Conservation (phyloP, 2,113 vertebrate species). For the Sinosuthora webbiana region DNA sequence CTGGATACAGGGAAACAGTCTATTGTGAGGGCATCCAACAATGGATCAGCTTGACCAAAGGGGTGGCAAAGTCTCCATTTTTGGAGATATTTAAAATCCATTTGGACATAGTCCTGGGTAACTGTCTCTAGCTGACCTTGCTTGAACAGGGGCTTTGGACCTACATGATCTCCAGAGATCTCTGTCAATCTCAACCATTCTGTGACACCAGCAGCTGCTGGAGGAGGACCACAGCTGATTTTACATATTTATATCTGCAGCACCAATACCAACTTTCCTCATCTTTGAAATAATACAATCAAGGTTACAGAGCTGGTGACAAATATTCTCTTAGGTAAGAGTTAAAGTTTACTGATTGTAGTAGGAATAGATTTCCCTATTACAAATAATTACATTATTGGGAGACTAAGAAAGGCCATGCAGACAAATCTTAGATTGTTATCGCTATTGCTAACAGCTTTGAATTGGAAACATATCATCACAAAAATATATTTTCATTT, state of each 20-base stretch:
- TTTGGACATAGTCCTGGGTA: not conserved
- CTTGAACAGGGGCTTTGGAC: not conserved
- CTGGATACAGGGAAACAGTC: not conserved
- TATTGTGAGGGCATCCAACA: not conserved
- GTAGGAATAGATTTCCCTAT: not conserved
- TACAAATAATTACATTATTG: not conserved
- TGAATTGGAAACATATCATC: not conserved
- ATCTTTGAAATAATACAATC: not conserved
- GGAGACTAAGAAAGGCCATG: not conserved
- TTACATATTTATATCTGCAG: not conserved
- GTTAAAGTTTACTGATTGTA: not conserved
- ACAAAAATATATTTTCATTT: not conserved
- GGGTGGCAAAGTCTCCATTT: not conserved
- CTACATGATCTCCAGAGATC: not conserved
- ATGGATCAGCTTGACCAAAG: not conserved
- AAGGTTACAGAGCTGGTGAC: not conserved
- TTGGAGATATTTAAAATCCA: not conserved
- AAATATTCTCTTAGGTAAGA: not conserved
- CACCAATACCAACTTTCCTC: not conserved
- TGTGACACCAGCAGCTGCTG: not conserved
- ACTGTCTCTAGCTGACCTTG: not conserved
- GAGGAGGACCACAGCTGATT: not conserved
- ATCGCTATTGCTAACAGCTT: not conserved
- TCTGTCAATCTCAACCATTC: not conserved
- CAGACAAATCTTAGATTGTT: not conserved